These are phyloP conservation scores for Spodoptera littoralis DNA, from an alignment of 2,888 invertebrate species.

Conservation along the genomic window DNA sequence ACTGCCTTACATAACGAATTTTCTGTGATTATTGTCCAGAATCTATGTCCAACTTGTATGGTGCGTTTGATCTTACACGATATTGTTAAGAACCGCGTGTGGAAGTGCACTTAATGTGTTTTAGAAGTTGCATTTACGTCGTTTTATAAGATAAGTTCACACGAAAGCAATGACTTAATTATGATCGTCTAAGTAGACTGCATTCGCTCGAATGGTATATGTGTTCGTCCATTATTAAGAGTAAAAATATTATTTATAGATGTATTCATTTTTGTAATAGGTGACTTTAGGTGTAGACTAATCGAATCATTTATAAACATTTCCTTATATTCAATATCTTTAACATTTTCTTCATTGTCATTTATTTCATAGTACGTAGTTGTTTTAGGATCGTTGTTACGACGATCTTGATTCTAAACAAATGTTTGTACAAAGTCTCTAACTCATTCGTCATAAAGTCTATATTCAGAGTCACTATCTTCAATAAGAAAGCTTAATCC, in stretches of 20 bases:
- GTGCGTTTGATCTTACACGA: constrained; percentile 50
- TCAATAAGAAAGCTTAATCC: constrained; percentile 66
- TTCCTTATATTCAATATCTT: constrained; percentile 42
- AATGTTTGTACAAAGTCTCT: constrained; percentile 63
- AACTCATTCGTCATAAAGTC: constrained; percentile 58
- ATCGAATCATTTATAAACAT: constrained; percentile 60
- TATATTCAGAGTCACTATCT: constrained; percentile 69
- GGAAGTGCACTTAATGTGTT: constrained; percentile 71
- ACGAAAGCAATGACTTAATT: constrained; percentile 83
- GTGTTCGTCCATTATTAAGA: constrained; percentile 88
- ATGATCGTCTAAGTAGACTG: constrained; percentile 84
- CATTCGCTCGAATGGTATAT: constrained; percentile 86
- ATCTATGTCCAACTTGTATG: constrained; percentile 52
- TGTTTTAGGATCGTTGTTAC: constrained; percentile 37
- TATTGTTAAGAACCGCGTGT: constrained; percentile 58
- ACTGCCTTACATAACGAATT: constrained; percentile 70
- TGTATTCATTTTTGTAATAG: constrained; percentile 81
- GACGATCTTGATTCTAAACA: constrained; percentile 55
- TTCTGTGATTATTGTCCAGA: constrained; percentile 63
- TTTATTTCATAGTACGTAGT: constrained; percentile 45
- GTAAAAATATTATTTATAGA: constrained; percentile 81
- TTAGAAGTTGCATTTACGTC: constrained; percentile 83
- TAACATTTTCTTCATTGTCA: constrained; percentile 38
- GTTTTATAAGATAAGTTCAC: constrained; percentile 72
- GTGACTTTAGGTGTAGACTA: constrained; percentile 67